Conservation (phyloP, 2,797 vertebrate genomes). For the Anguilla obscura region DNA sequence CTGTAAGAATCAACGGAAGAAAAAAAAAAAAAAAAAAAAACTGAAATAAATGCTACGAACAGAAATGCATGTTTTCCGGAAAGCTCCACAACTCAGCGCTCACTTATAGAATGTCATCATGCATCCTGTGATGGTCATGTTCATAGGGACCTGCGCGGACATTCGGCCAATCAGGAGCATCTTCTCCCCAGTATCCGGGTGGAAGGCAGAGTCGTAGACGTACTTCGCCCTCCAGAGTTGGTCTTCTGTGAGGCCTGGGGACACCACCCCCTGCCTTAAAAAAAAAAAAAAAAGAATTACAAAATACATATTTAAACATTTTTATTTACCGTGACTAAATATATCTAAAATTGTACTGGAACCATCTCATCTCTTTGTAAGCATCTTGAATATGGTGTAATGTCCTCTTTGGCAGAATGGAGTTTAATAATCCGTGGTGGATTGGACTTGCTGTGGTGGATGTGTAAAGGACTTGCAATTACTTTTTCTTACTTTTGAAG, state of each 20-base stretch:
- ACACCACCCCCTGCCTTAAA: conserved; percentile 81
- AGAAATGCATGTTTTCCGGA: not conserved
- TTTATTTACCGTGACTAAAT: not conserved
- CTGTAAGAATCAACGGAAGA: not conserved
- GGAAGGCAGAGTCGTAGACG: conserved; percentile 94
- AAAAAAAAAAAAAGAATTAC: not conserved
- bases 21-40: not conserved
- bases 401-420: not conserved
- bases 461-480: no score
- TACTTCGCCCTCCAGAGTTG: conserved; percentile 96
- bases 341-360: not conserved
- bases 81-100: not conserved
- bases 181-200: conserved; percentile 96
- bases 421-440: not conserved
- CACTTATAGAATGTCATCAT: conserved; percentile 97
- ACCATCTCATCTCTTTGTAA: not conserved
- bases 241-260: conserved; percentile 89
- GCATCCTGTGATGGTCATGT: conserved; percentile 98
- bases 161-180: conserved; percentile 97
- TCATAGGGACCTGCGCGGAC: conserved; percentile 99
- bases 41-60: not conserved
- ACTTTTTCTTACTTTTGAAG: no score
- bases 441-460: not conserved
- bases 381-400: not conserved
- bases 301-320: not conserved